These are phyloP conservation scores for Graptemys geographica DNA, from an alignment of 2,797 vertebrate genomes.

Conservation along the genomic window DNA sequence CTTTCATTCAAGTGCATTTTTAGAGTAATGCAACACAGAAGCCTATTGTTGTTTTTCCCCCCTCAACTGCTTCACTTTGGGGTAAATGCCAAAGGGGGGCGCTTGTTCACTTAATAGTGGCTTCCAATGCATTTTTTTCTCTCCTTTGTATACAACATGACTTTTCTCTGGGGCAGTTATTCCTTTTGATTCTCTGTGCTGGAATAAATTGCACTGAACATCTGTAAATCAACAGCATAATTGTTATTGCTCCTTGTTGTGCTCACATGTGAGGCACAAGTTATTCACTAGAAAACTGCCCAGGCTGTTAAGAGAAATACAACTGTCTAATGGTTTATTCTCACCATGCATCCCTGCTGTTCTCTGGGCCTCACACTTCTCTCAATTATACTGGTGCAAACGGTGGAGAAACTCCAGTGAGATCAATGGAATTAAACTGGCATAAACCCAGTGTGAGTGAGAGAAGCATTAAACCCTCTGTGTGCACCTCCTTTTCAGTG, in stretches of 20 bases:
- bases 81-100: slow-evolving; percentile 31
- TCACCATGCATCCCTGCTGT: background rate
- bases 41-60: slow-evolving; percentile 62
- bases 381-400: background rate
- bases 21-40: slow-evolving; percentile 66
- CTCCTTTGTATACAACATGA: background rate
- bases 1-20: slow-evolving; percentile 59
- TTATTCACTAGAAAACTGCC: background rate
- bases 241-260: background rate
- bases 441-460: background rate
- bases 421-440: background rate
- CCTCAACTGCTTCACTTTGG: slow-evolving; percentile 5
- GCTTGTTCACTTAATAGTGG: background rate
- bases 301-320: background rate
- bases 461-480: background rate
- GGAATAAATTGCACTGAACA: slow-evolving; percentile 1
- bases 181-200: background rate
- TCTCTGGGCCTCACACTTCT: background rate
- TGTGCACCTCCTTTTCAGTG: background rate
- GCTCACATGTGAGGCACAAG: background rate
- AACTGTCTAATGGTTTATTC: background rate
- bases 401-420: background rate
- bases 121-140: background rate
- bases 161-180: background rate
- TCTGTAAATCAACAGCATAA: background rate